Base-by-base conservation (phyloP, 2,113 vertebrate species). In the Tachuris rubrigastra region DNA sequence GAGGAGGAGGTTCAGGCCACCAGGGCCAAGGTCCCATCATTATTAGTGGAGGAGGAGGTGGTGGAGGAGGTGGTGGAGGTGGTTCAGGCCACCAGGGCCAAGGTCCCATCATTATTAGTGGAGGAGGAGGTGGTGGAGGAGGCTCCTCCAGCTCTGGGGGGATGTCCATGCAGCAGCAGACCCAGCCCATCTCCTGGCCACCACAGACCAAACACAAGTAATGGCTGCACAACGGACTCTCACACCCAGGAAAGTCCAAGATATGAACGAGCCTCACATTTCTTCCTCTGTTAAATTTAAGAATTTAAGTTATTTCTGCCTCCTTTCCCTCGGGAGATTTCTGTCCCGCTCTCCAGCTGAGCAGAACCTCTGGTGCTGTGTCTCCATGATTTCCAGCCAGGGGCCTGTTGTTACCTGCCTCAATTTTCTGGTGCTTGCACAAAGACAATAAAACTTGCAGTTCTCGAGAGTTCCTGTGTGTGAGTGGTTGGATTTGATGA, bases 181-280 rank as follows among this genome's bases (percentile, higher is more conserved):
- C 76, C 76, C 93, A 95, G 60, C 55, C 76, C 27, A 67, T 95
- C 80, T 16, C n/a, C 56, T 95, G 93, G 86, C 94, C 95, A 56
- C 93, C 94, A 0, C 86, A 93, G 33, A 39, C 8, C n/a, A 96
- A 95, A 63, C 83, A 9, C 88, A 96, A 97, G 85, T 97, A 96
- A 59, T 1, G 21, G 12, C 79, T 83, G 35, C 89, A 35, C 63
- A 52, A 81, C 7, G 33, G 68, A 92, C 86, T 73, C 82, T 49
- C 3, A 2, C 62, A 17, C 49, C 49, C 5, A 33, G 71, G 31
- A 87, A 44, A 53, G 9, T 17, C 53, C 67, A 16, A 28, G 79
- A 73, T 1, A 41, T 6, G 12, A 63, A 42, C 18, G 9, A 63
- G 9, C 52, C 65, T 77, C 59, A 42, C 74, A 67, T 84, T 90